A percentile compares a stretch with the other conserved stretches of the same genome.
Conservation (phyloP, 2,113 vertebrate genomes). For the Trichechus manatus region DNA sequence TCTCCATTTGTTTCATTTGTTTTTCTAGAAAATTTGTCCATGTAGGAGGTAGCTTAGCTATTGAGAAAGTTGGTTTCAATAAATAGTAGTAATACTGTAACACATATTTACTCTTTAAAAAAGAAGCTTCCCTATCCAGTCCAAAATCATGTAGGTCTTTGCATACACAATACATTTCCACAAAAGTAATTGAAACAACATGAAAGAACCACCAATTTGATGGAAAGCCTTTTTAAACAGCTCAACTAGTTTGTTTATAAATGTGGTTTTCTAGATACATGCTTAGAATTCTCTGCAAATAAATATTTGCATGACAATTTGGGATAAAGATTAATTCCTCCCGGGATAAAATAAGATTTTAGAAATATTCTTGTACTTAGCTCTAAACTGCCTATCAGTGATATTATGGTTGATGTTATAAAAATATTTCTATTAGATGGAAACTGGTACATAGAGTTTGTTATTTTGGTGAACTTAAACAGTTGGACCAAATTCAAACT, state of each 20-base stretch:
- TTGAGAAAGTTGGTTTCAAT: background rate
- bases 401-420: slow-evolving; percentile 39
- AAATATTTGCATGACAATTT: slow-evolving; percentile 73
- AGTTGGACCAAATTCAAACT: slow-evolving; percentile 36
- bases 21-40: slow-evolving; percentile 54
- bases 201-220: slow-evolving; percentile 53
- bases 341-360: slow-evolving; percentile 58
- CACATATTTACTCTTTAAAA: slow-evolving; percentile 43
- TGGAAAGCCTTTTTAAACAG: slow-evolving; percentile 61
- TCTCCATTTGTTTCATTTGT: background rate
- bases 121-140: background rate
- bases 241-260: slow-evolving; percentile 64
- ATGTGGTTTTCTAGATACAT: slow-evolving; percentile 70
- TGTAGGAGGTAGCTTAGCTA: slow-evolving; percentile 1
- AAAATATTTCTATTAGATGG: slow-evolving; percentile 57
- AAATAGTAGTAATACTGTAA: background rate
- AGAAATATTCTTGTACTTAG: slow-evolving; percentile 46
- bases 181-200: slow-evolving; percentile 63
- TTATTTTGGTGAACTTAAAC: slow-evolving; percentile 64
- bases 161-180: slow-evolving; percentile 27
- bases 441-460: background rate
- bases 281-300: slow-evolving; percentile 72
- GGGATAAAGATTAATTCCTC: slow-evolving; percentile 62
- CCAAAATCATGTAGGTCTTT: slow-evolving; percentile 29
- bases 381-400: background rate